A percentile compares a stretch with the other conserved stretches of the same genome.
Conservation (phyloP, 2,113 vertebrate genomes). For the Gavia stellata region DNA sequence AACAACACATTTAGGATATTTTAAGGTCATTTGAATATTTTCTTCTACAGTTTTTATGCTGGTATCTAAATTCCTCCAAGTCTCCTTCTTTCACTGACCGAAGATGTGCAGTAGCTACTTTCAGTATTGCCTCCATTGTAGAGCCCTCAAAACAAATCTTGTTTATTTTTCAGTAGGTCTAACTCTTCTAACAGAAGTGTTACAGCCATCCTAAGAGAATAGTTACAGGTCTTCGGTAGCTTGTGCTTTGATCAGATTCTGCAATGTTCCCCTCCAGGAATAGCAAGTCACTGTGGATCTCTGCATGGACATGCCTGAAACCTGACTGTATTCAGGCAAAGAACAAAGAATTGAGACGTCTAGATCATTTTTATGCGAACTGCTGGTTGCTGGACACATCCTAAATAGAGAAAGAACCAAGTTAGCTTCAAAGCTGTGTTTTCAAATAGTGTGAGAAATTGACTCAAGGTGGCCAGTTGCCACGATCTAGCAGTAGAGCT, state of each 20-base stretch:
- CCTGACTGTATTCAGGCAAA: background rate
- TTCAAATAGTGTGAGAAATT: background rate
- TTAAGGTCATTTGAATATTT: background rate
- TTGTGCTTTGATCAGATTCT: background rate
- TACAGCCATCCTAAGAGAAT: background rate
- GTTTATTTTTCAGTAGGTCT: background rate
- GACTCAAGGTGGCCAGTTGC: background rate
- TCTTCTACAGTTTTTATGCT: background rate
- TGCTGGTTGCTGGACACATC: background rate
- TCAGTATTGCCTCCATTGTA: background rate
- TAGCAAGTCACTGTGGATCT: background rate
- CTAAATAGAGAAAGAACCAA: background rate
- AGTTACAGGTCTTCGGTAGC: background rate
- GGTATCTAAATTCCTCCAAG: background rate
- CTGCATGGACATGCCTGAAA: fast-evolving
- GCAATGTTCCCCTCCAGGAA: background rate
- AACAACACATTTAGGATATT: background rate
- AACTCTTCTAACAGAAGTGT: background rate
- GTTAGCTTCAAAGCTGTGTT: background rate
- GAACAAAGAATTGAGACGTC: background rate
- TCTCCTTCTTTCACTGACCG: background rate
- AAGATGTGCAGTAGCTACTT: background rate
- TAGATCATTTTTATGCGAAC: background rate
- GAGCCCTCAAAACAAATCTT: background rate
- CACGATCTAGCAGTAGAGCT: background rate